Conservation (phyloP, 1,140 invertebrate species). For the Melitaea cinxia region DNA sequence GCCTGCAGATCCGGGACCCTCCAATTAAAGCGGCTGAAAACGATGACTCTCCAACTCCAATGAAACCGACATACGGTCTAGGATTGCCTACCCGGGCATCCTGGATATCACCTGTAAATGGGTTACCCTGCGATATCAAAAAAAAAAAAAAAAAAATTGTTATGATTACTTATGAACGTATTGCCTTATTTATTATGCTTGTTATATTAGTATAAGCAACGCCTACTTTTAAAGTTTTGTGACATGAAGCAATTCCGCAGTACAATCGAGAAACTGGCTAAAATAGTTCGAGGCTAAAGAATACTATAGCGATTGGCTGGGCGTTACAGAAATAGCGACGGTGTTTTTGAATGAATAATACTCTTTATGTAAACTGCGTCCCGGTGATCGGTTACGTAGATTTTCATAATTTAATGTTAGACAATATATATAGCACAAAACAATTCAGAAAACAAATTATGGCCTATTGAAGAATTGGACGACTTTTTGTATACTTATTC, state of each 20-base stretch:
- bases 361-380: conserved; percentile 38
- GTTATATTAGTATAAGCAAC: background rate
- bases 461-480: too few species aligned
- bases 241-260: conserved; percentile 31
- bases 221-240: background rate
- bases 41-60: too few species aligned
- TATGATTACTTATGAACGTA: too few species aligned
- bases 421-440: background rate
- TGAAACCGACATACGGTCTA: too few species aligned
- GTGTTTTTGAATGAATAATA: conserved; percentile 58
- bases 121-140: too few species aligned
- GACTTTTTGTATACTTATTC: too few species aligned
- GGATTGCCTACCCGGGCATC: too few species aligned
- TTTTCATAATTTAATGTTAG: background rate
- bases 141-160: too few species aligned
- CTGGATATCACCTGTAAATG: too few species aligned
- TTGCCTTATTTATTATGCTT: background rate
- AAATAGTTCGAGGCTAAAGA: conserved; percentile 70
- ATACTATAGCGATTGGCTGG: conserved; percentile 63
- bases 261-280: conserved; percentile 63
- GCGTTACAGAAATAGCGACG: conserved; percentile 62
- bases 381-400: conserved; percentile 6
- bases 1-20: too few species aligned
- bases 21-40: too few species aligned
- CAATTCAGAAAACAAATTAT: too few species aligned